These are phyloP conservation scores for Edolisoma coerulescens DNA, from an alignment of 2,113 vertebrate species.

Conservation along the genomic window DNA sequence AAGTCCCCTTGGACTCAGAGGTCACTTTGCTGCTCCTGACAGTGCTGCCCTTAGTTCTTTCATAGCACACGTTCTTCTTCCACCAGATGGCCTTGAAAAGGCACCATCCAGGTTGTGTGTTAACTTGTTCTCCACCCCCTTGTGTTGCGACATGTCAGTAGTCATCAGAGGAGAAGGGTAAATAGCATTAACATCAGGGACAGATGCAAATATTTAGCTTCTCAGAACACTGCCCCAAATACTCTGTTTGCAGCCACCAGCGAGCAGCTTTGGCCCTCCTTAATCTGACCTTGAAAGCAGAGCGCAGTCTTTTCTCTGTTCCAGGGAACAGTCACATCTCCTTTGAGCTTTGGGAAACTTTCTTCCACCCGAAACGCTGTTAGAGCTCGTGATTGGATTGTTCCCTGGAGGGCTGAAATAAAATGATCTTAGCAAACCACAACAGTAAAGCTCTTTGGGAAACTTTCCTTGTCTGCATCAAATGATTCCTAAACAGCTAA, in stretches of 20 bases:
- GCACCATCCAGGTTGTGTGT: neutral
- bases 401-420: conserved; percentile 46
- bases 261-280: neutral
- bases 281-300: conserved; percentile 18
- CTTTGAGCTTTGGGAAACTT: conserved; percentile 21
- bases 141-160: neutral
- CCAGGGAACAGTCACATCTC: conserved; percentile 5
- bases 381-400: conserved; percentile 21
- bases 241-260: neutral
- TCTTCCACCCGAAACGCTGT: neutral
- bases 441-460: conserved; percentile 37
- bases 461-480: conserved; percentile 54
- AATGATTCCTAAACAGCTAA: conserved; percentile 51
- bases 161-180: conserved; percentile 27
- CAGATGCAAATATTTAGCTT: conserved; percentile 63
- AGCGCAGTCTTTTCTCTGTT: neutral
- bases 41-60: neutral
- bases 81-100: neutral
- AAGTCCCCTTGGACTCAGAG: neutral
- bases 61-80: neutral
- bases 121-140: neutral
- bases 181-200: conserved; percentile 28
- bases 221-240: neutral
- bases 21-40: neutral
- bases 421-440: conserved; percentile 41